phyloP scores from a whole-genome alignment of 2,888 invertebrate species.

The Lithophane ornitopus region DNA sequence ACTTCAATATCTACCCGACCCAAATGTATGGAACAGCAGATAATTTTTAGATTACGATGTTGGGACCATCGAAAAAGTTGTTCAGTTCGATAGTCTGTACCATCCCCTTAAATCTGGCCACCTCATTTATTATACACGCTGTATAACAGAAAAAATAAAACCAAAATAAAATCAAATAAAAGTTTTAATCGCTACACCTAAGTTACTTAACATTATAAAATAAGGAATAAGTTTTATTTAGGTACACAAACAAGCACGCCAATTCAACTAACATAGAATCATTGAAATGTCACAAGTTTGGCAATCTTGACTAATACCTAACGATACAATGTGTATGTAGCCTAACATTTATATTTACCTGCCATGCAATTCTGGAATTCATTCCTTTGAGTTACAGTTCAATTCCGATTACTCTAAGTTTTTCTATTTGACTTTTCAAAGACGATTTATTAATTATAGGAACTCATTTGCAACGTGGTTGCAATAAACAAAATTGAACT shows the following conservation, averaged over 20 bases:
- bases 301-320: neutral
- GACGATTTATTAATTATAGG: neutral
- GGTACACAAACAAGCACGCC: slow-evolving; percentile 43
- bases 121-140: neutral
- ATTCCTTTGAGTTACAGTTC: slow-evolving; percentile 6
- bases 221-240: slow-evolving; percentile 48
- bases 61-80: too few relatives aligned
- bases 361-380: slow-evolving; percentile 19
- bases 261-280: slow-evolving; percentile 15
- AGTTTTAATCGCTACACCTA: slow-evolving; percentile 62
- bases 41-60: neutral
- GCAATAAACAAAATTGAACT: neutral
- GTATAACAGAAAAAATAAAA: slow-evolving; percentile 27
- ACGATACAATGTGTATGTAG: slow-evolving; percentile 11
- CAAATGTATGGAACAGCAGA: neutral
- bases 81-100: neutral
- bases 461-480: neutral
- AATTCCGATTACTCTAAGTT: neutral
- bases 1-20: neutral
- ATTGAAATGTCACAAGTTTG: slow-evolving; percentile 7
- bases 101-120: neutral
- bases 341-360: slow-evolving; percentile 10
- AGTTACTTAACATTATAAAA: slow-evolving; percentile 58
- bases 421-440: neutral
- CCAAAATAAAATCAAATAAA: slow-evolving; percentile 45